phyloP scores from a whole-genome alignment of 2,113 vertebrate species.

The Empidonax alnorum region DNA sequence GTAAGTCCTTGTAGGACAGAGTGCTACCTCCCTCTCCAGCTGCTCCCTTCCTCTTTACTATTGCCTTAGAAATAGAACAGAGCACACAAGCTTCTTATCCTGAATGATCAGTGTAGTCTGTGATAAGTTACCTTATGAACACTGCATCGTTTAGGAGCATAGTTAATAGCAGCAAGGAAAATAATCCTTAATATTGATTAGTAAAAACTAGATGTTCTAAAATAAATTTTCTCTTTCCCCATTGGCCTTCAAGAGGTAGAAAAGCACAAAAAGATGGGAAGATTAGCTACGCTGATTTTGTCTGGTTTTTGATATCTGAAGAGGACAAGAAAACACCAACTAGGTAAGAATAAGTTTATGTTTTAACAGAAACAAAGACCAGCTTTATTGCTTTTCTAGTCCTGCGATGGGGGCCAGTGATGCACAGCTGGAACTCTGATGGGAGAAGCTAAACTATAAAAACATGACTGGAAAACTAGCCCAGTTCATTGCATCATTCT shows the following conservation, averaged over 20 bases:
- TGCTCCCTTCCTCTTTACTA: background rate
- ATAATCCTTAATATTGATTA: background rate
- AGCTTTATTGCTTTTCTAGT: background rate
- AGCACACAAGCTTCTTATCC: background rate
- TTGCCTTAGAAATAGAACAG: background rate
- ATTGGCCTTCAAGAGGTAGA: slow-evolving; percentile 73
- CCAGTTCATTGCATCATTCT: rapidly evolving
- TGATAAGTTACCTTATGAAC: background rate
- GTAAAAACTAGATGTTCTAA: background rate
- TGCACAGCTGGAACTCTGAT: background rate
- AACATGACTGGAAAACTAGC: background rate
- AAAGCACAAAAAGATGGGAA: slow-evolving; percentile 82
- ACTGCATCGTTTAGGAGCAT: background rate
- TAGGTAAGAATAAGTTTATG: slow-evolving; percentile 75
- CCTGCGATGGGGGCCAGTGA: background rate
- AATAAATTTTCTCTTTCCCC: background rate
- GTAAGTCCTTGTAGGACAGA: background rate
- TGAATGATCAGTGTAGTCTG: background rate
- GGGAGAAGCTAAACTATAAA: background rate
- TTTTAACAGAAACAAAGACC: background rate
- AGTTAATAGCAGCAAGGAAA: background rate
- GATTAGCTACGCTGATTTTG: slow-evolving; percentile 92
- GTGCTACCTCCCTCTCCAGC: background rate
- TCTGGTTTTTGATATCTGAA: slow-evolving; percentile 97
- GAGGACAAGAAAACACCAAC: slow-evolving; percentile 94